phyloP scores from a whole-genome alignment of 2,113 vertebrate genomes.

The Naja naja region DNA sequence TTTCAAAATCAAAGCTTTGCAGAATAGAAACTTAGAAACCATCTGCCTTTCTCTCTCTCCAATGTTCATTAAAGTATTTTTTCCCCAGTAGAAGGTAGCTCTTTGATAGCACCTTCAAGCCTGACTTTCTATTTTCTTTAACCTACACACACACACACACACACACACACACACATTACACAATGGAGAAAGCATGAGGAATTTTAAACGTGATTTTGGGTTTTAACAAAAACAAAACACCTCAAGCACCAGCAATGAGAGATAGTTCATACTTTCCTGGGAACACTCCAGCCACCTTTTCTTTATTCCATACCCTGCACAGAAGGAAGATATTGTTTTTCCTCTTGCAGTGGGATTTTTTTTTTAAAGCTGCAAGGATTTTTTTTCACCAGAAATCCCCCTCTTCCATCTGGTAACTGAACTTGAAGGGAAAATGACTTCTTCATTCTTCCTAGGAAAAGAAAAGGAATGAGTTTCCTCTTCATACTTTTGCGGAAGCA shows the following conservation, averaged over 20 bases:
- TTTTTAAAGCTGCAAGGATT: no score
- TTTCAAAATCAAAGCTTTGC: not conserved
- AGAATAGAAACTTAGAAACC: not conserved
- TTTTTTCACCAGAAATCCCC: not conserved
- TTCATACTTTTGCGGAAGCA: not conserved
- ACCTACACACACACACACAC: not conserved
- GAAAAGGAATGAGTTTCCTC: not conserved
- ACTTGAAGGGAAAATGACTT: not conserved
- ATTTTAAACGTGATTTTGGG: not conserved
- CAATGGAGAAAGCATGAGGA: not conserved
- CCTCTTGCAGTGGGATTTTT: not conserved
- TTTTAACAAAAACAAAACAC: not conserved
- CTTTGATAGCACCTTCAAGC: not conserved
- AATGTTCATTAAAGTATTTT: not conserved
- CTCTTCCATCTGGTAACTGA: not conserved
- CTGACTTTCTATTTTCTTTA: not conserved
- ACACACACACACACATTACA: not conserved
- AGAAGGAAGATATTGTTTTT: not conserved
- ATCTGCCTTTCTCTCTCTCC: not conserved
- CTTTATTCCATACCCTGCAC: not conserved
- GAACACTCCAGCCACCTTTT: not conserved
- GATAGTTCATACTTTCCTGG: not conserved
- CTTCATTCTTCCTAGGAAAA: not conserved
- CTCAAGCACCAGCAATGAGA: not conserved
- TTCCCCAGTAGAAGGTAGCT: not conserved